Percentiles rank a stretch among this genome's conserved stretches.
These are phyloP conservation scores for Drosophila demipolita DNA, from an alignment of 2,888 invertebrate genomes.

Conservation along the genomic window DNA sequence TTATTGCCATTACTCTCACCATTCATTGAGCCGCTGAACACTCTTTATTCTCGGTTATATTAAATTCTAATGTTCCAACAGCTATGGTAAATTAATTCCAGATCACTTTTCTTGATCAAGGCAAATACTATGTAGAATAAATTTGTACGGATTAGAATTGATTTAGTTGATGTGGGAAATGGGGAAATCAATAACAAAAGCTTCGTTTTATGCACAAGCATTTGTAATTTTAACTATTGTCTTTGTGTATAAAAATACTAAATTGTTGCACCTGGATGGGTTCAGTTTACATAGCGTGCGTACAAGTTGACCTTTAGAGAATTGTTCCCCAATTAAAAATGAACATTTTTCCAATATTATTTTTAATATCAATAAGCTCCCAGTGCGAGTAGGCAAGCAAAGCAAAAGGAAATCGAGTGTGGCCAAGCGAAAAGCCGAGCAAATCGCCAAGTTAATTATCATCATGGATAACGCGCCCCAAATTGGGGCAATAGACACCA, in stretches of 20 bases:
- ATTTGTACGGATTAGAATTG: not conserved
- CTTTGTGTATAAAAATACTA: not conserved
- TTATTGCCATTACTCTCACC: not conserved
- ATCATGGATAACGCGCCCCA: conserved; percentile 67
- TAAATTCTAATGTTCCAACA: not conserved
- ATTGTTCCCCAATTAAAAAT: conserved; percentile 13
- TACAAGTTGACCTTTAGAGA: conserved; percentile 41
- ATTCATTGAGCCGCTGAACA: not conserved
- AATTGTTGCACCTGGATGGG: not conserved
- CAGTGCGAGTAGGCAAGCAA: not conserved
- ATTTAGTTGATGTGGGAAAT: not conserved
- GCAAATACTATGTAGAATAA: not conserved
- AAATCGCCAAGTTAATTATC: conserved; percentile 66
- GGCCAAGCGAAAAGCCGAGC: conserved; percentile 68
- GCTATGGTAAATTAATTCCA: not conserved
- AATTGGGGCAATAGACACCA: conserved; percentile 50
- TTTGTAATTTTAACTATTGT: not conserved
- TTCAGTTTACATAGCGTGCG: not conserved
- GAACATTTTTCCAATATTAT: conserved; percentile 17
- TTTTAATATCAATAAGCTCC: conserved; percentile 14
- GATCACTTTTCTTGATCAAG: not conserved
- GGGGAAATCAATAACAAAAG: not conserved
- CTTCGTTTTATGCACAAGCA: not conserved
- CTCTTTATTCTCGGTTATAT: not conserved
- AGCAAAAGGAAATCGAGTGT: conserved; percentile 61